phyloP scores from a whole-genome alignment of 2,113 vertebrate genomes.

The Saccopteryx leptura region DNA sequence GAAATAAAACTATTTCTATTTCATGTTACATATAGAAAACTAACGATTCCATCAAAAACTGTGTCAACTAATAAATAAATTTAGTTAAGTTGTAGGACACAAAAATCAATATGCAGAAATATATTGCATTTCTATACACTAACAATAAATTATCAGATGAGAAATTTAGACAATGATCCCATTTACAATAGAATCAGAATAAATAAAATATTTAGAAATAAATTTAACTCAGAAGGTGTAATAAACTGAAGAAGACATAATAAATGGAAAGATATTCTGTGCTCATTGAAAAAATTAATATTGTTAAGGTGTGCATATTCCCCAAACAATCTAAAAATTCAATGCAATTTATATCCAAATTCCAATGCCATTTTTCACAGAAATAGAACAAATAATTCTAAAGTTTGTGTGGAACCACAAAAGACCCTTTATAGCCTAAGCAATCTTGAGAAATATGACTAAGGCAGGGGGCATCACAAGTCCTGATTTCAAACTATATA shows the following conservation, averaged over 20 bases:
- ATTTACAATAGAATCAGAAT: neutral
- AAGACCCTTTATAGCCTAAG: neutral
- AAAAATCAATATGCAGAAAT: neutral
- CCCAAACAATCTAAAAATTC: neutral
- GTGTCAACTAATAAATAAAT: neutral
- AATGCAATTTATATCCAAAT: neutral
- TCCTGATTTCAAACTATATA: neutral
- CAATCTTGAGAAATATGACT: neutral
- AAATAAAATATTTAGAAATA: neutral
- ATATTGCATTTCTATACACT: neutral
- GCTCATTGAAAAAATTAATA: neutral
- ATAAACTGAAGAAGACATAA: neutral
- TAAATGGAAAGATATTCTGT: neutral
- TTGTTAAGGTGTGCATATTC: neutral
- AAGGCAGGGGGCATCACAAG: neutral
- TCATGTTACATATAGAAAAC: neutral
- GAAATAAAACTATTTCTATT: neutral
- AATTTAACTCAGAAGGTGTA: neutral
- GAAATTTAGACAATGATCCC: neutral
- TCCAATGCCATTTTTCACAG: neutral
- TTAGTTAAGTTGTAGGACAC: neutral
- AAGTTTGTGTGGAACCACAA: neutral
- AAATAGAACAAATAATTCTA: neutral
- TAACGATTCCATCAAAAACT: neutral
- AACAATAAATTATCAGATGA: constrained; percentile 8